Evolutionary conservation across 2,797 vertebrate species (phyloP).

Genomic region (Sebastes cheni): DNA sequence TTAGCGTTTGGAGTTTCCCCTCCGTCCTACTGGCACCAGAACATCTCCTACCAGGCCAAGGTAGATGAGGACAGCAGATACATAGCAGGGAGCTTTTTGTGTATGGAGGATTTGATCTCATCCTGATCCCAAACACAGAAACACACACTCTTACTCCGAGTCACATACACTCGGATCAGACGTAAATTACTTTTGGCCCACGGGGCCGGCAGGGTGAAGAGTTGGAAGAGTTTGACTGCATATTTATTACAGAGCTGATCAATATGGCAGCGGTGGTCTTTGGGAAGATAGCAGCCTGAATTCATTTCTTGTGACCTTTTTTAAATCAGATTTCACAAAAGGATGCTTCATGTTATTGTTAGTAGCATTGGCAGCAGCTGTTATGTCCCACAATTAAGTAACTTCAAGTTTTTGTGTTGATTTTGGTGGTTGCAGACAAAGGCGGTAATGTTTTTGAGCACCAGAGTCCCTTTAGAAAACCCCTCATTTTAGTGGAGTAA

Average conservation of each 20-base stretch:
- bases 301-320: too few relatives aligned
- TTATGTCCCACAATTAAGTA: too few relatives aligned
- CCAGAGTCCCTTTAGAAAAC: too few relatives aligned
- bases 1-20: slow-evolving; percentile 74
- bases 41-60: slow-evolving; percentile 73
- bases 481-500: too few relatives aligned
- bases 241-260: slow-evolving; percentile 12
- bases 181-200: background rate
- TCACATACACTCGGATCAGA: slow-evolving; percentile 11
- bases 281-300: background rate
- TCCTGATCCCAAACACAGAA: slow-evolving; percentile 57
- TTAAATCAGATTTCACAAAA: too few relatives aligned
- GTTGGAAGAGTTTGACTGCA: background rate
- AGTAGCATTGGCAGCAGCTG: too few relatives aligned
- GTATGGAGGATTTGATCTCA: slow-evolving; percentile 66
- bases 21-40: slow-evolving; percentile 69
- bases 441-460: too few relatives aligned
- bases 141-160: slow-evolving; percentile 26
- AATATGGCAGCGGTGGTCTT: background rate
- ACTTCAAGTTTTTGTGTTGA: too few relatives aligned
- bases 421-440: too few relatives aligned
- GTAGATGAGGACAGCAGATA: slow-evolving; percentile 79
- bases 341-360: too few relatives aligned
- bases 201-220: background rate
- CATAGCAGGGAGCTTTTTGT: slow-evolving; percentile 64